phyloP scores from a whole-genome alignment of 1,140 invertebrate genomes.

The Muscidifurax raptorellus region DNA sequence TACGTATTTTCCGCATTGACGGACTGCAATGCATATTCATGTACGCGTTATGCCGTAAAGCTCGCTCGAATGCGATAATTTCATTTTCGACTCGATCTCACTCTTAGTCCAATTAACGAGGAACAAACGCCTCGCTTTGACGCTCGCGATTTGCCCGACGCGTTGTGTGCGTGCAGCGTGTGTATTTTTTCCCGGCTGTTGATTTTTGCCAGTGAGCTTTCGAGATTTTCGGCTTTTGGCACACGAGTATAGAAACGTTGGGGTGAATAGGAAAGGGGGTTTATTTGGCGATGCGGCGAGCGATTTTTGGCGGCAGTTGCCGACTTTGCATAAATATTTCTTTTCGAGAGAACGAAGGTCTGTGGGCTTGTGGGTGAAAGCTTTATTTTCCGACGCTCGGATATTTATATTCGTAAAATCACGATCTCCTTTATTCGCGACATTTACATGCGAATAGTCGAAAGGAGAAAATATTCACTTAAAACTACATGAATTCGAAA shows the following conservation, averaged over 20 bases:
- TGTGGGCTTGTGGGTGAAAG: no score
- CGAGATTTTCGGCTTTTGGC: neutral
- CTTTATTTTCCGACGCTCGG: neutral
- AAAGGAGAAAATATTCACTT: no score
- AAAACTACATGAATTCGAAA: neutral
- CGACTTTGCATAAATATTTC: neutral
- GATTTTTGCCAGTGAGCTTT: neutral
- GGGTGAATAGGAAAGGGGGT: neutral
- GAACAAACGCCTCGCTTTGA: conserved; percentile 35
- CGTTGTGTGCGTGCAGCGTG: neutral
- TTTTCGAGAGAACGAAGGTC: neutral
- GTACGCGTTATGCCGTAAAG: neutral
- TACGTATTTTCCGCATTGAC: conserved; percentile 32
- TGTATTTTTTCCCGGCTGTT: neutral
- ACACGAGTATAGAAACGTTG: no score
- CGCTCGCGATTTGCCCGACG: neutral
- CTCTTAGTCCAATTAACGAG: conserved; percentile 53
- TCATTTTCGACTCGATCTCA: conserved; percentile 58
- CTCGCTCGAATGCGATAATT: conserved; percentile 56
- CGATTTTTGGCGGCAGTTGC: neutral
- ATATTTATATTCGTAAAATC: no score
- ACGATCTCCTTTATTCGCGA: no score
- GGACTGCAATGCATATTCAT: neutral
- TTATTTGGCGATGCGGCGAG: neutral
- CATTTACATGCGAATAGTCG: no score